Evolutionary conservation across 2,797 vertebrate species (phyloP).

Genomic region (Trichosurus vulpecula): DNA sequence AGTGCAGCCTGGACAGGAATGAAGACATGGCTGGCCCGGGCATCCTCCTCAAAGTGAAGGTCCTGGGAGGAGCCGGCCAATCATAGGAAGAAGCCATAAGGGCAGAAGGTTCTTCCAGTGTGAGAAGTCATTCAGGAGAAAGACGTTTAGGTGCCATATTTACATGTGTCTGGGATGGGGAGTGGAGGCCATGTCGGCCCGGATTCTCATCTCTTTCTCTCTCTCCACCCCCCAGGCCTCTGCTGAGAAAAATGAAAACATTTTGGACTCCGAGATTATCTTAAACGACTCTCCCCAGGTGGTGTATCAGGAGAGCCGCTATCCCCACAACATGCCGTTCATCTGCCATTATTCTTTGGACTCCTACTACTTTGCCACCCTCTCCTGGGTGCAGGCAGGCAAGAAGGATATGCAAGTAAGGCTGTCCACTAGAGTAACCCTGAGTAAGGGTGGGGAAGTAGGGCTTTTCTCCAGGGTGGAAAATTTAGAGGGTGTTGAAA

Average conservation of each 20-base stretch:
- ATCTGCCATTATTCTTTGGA: slow-evolving; percentile 69
- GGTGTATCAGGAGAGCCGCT: slow-evolving; percentile 73
- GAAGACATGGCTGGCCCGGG: not conserved
- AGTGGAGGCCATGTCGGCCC: not conserved
- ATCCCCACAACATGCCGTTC: slow-evolving; percentile 69
- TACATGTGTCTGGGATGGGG: not conserved
- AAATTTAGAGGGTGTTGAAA: not conserved
- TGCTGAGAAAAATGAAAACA: not conserved
- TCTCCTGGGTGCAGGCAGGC: slow-evolving; percentile 69
- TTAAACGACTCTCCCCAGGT: slow-evolving; percentile 75
- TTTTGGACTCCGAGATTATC: not conserved
- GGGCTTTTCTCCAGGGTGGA: not conserved
- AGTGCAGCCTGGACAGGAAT: not conserved
- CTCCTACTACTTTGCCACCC: slow-evolving; percentile 68
- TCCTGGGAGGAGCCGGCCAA: not conserved
- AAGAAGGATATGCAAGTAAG: slow-evolving; percentile 73
- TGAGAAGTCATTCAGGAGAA: not conserved
- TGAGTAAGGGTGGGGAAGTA: not conserved
- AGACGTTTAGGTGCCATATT: not conserved
- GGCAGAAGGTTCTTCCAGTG: not conserved
- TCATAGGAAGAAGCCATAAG: not conserved
- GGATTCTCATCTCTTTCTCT: slow-evolving; percentile 21
- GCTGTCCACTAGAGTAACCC: not conserved
- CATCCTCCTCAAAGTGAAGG: not conserved
- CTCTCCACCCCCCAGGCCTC: slow-evolving; percentile 41